Evolutionary conservation across 92 coral and sea anemone species (phyloP).

Genomic region (Umimayanthus chanpuru): DNA sequence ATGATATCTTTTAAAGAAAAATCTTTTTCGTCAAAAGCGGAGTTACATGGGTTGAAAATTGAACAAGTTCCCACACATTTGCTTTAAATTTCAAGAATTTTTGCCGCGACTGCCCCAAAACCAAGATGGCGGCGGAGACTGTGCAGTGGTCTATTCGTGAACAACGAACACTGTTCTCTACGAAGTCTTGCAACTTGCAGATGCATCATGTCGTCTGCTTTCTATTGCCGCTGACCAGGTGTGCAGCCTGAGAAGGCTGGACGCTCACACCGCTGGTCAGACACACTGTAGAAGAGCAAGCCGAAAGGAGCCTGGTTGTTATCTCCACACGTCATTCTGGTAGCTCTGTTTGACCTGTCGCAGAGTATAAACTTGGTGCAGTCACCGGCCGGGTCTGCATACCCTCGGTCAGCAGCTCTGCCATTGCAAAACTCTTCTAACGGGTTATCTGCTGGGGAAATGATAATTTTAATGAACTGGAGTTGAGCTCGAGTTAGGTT

Average conservation of each 20-base stretch:
- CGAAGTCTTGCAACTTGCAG: neutral
- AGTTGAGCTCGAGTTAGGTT: neutral
- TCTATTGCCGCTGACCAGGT: neutral
- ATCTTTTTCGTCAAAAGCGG: too few species aligned
- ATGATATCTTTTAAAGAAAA: too few species aligned
- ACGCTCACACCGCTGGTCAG: neutral
- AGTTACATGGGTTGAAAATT: too few species aligned
- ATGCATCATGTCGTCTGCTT: neutral
- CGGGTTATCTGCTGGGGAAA: neutral
- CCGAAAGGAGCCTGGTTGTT: neutral
- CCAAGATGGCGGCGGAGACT: too few species aligned
- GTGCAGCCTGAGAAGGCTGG: neutral
- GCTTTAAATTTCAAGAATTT: too few species aligned
- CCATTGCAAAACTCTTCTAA: constrained; percentile 4
- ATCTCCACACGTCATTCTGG: neutral
- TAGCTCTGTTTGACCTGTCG: neutral
- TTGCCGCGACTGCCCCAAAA: too few species aligned
- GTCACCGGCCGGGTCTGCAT: neutral
- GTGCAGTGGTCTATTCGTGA: too few species aligned
- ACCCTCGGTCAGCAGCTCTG: neutral
- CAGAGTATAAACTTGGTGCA: constrained; percentile 1
- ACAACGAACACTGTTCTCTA: neutral
- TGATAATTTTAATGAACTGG: neutral
- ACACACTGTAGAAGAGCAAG: neutral
- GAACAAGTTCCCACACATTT: too few species aligned